phyloP scores from a whole-genome alignment of 92 coral and sea anemone species.

The Paragorgia papillata region DNA sequence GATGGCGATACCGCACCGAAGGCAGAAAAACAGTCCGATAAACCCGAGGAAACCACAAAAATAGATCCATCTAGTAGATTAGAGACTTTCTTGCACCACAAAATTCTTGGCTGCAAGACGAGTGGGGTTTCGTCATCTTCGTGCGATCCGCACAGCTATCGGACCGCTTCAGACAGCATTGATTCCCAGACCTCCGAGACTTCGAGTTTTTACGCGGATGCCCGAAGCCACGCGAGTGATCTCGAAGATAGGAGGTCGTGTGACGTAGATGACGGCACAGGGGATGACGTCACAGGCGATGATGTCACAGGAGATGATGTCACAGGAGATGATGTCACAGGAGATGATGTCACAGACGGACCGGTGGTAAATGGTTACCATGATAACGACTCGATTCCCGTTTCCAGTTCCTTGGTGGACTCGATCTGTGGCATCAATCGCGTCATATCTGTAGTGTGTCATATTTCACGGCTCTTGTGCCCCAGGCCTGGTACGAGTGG shows the following conservation, averaged over 20 bases:
- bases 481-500: slow-evolving; percentile 49
- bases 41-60: too few relatives aligned
- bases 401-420: slow-evolving; percentile 90
- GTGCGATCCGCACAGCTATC: background rate
- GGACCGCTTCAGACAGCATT: background rate
- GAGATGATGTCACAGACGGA: slow-evolving; percentile 12
- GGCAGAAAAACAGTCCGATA: too few relatives aligned
- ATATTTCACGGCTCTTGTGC: slow-evolving; percentile 74
- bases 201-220: slow-evolving; percentile 20
- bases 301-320: too few relatives aligned
- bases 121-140: background rate
- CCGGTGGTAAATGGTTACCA: background rate
- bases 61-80: background rate
- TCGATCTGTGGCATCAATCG: slow-evolving; percentile 80
- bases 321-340: slow-evolving; percentile 19
- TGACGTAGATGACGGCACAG: slow-evolving; percentile 39
- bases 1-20: too few relatives aligned
- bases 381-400: slow-evolving; percentile 50
- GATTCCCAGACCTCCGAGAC: background rate
- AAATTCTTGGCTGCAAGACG: too few relatives aligned
- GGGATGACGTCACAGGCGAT: slow-evolving; percentile 7
- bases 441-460: slow-evolving; percentile 75
- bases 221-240: slow-evolving; percentile 6
- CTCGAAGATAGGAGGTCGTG: slow-evolving; percentile 40
- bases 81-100: too few relatives aligned